Conservation (phyloP, 2,797 vertebrate genomes). For the Acanthurus tractus region DNA sequence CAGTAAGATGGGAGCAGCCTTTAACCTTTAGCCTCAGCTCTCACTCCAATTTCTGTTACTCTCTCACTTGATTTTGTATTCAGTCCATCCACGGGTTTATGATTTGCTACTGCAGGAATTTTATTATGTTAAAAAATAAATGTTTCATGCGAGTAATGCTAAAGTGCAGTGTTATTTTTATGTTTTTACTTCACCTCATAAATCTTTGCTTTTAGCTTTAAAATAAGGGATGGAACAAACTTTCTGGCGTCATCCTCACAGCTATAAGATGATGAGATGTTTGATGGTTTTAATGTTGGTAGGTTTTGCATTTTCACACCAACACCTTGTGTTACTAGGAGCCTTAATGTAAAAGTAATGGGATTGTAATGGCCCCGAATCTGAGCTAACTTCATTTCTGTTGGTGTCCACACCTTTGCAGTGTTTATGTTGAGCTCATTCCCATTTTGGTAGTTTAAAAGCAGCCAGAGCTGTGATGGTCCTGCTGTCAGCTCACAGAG, state of each 20-base stretch:
- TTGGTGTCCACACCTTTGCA: constrained; percentile 74
- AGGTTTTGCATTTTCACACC: constrained; percentile 43
- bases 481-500: constrained; percentile 77
- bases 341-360: constrained; percentile 57
- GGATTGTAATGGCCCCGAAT: constrained; percentile 60
- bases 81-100: constrained; percentile 11
- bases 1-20: constrained; percentile 59
- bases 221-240: constrained; percentile 13
- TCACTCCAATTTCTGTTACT: constrained; percentile 39
- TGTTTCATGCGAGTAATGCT: background rate
- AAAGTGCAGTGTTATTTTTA: constrained; percentile 10
- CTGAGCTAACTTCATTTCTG: constrained; percentile 64
- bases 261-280: constrained; percentile 4
- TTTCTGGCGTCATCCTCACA: constrained; percentile 11
- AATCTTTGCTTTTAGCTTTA: constrained; percentile 7
- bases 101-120: constrained; percentile 6
- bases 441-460: constrained; percentile 80
- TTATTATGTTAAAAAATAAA: constrained; percentile 6
- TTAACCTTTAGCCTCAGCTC: constrained; percentile 63
- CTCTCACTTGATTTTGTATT: constrained; percentile 13
- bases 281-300: constrained; percentile 42
- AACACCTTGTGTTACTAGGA: constrained; percentile 42
- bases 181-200: background rate
- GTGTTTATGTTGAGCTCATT: constrained; percentile 79
- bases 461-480: constrained; percentile 73